These are phyloP conservation scores for Catharus bicknelli DNA, from an alignment of 2,113 vertebrate species.

Conservation along the genomic window DNA sequence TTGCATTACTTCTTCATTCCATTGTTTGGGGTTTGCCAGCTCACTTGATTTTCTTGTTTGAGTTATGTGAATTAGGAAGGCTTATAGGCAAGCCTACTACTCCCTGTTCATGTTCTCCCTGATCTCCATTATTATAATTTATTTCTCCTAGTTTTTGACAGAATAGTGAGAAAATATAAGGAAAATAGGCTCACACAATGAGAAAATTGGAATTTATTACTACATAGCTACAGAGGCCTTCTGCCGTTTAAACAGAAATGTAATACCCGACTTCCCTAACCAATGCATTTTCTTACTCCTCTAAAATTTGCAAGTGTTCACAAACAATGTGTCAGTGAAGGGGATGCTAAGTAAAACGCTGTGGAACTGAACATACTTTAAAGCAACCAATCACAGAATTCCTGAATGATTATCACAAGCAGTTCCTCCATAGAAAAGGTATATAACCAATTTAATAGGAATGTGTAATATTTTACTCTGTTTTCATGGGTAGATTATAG, in stretches of 20 bases:
- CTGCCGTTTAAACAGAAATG: neutral
- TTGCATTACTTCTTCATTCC: slow-evolving; percentile 56
- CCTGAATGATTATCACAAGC: neutral
- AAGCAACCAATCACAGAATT: neutral
- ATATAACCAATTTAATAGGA: neutral
- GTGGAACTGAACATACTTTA: neutral
- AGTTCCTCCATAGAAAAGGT: neutral
- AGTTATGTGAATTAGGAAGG: slow-evolving; percentile 8
- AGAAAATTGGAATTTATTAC: neutral
- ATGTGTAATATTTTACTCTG: neutral
- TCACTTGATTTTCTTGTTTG: slow-evolving; percentile 57
- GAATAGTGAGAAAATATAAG: neutral
- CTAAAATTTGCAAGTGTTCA: neutral
- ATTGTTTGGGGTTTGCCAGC: slow-evolving; percentile 23
- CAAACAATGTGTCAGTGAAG: neutral
- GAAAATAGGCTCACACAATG: neutral
- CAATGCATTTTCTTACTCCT: neutral
- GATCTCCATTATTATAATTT: neutral
- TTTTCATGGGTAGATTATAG: neutral
- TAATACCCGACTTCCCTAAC: neutral
- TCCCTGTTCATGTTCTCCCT: neutral
- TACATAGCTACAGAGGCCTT: neutral
- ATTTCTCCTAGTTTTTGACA: neutral
- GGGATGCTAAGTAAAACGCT: neutral
- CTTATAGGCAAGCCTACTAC: neutral